phyloP scores from a whole-genome alignment of 2,888 invertebrate genomes.

The Hedya salicella region DNA sequence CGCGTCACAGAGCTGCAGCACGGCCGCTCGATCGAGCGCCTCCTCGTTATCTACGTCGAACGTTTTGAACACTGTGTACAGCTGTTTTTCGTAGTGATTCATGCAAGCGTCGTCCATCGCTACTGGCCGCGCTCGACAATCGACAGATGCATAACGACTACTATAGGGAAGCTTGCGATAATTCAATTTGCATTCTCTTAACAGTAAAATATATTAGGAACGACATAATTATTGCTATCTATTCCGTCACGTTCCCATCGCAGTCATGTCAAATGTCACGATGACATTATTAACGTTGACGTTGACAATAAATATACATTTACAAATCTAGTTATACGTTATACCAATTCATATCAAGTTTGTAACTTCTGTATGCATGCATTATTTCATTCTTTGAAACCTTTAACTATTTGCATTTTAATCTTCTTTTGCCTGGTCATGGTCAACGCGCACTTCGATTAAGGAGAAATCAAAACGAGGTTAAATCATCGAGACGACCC shows the following conservation, averaged over 20 bases:
- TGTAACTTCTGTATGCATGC: background rate
- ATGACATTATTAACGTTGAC: constrained; percentile 8
- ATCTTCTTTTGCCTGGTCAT: background rate
- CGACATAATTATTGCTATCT: constrained; percentile 33
- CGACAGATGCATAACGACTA: constrained; percentile 23
- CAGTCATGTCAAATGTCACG: constrained; percentile 23
- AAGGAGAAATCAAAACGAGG: constrained; percentile 33
- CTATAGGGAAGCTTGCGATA: constrained; percentile 9
- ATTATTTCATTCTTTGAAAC: background rate
- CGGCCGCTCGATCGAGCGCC: constrained; percentile 87
- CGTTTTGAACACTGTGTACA: constrained; percentile 91
- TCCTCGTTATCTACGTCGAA: constrained; percentile 89
- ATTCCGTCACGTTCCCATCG: constrained; percentile 38
- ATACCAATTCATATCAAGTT: background rate
- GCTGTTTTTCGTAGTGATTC: constrained; percentile 93
- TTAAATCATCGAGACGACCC: background rate
- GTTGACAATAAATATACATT: constrained; percentile 11
- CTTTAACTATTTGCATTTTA: background rate
- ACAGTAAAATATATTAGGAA: constrained; percentile 37
- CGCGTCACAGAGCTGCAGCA: constrained; percentile 89
- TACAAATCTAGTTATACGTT: constrained; percentile 2
- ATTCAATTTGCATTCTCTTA: constrained; percentile 38
- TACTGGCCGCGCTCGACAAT: constrained; percentile 42
- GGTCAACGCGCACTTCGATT: constrained; percentile 16
- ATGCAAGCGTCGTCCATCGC: constrained; percentile 74